Percentiles rank a stretch among this genome's conserved stretches.
Conservation (phyloP, 2,888 invertebrate genomes). For the Papilio elwesi region DNA sequence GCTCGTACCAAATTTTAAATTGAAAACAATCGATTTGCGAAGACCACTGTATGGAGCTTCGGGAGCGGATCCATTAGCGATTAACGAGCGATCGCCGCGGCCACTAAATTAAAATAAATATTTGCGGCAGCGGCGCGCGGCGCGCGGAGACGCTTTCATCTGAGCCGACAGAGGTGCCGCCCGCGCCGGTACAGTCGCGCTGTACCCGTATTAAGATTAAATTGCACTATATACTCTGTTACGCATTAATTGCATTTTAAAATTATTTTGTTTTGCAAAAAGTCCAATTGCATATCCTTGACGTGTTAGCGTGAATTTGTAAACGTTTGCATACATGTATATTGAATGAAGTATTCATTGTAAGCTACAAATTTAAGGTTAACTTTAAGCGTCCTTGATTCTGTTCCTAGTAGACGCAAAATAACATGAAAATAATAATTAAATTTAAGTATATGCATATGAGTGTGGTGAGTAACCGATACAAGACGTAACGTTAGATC, state of each 20-base stretch:
- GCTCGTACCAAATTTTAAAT: conserved; percentile 43
- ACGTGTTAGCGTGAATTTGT: background rate
- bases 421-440: too few species aligned
- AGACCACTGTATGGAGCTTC: conserved; percentile 50
- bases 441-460: too few species aligned
- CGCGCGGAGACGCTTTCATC: conserved; percentile 68
- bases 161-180: conserved; percentile 80
- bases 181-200: conserved; percentile 53
- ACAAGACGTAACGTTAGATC: too few species aligned
- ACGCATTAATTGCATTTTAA: conserved; percentile 20
- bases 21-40: conserved; percentile 50
- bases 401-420: too few species aligned
- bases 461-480: too few species aligned
- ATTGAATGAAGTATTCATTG: too few species aligned
- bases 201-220: conserved; percentile 35
- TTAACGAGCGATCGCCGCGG: conserved; percentile 78
- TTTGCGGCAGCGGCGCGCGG: conserved; percentile 77
- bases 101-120: conserved; percentile 84
- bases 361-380: too few species aligned
- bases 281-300: background rate
- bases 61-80: conserved; percentile 80
- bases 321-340: background rate
- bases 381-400: too few species aligned
- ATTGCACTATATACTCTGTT: conserved; percentile 14
- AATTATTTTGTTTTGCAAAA: background rate